These are phyloP conservation scores for Hylaea fasciaria DNA, from an alignment of 2,888 invertebrate genomes.

Conservation along the genomic window DNA sequence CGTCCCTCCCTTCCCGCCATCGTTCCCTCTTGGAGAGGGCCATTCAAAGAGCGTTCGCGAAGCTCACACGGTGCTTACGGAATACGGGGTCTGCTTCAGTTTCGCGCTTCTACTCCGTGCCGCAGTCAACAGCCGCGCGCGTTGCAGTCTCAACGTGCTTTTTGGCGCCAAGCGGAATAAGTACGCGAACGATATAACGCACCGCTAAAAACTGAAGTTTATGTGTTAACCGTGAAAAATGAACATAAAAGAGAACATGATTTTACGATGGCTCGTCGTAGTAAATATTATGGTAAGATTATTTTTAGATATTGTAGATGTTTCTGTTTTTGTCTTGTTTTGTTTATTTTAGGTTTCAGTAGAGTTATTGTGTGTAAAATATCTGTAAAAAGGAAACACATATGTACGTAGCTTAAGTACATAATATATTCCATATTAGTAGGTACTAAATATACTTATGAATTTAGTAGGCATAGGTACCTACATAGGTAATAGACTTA, in stretches of 20 bases:
- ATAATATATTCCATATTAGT: too few species aligned
- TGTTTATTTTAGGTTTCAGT: conserved; percentile 1
- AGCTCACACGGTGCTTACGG: conserved; percentile 73
- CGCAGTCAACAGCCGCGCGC: conserved; percentile 68
- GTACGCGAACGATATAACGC: conserved; percentile 31
- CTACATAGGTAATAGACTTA: too few species aligned
- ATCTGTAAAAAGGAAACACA: too few species aligned
- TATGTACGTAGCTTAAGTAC: too few species aligned
- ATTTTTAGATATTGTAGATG: conserved; percentile 10
- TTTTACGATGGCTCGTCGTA: conserved; percentile 68
- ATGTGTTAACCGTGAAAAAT: conserved; percentile 72
- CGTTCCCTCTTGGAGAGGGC: conserved; percentile 81
- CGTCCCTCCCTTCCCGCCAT: conserved; percentile 82
- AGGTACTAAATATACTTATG: too few species aligned
- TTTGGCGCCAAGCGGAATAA: conserved; percentile 72
- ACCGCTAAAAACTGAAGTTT: conserved; percentile 51
- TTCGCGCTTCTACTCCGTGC: conserved; percentile 74
- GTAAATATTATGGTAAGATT: conserved; percentile 71
- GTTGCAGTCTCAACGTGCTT: conserved; percentile 50
- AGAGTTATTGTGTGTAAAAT: too few species aligned
- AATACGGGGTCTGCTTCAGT: conserved; percentile 64
- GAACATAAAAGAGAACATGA: conserved; percentile 57
- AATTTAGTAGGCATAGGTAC: too few species aligned
- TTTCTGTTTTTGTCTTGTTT: neutral
- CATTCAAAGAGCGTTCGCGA: conserved; percentile 82